These are phyloP conservation scores for Tragelaphus buxtoni DNA, from an alignment of 2,113 vertebrate species.

Conservation along the genomic window DNA sequence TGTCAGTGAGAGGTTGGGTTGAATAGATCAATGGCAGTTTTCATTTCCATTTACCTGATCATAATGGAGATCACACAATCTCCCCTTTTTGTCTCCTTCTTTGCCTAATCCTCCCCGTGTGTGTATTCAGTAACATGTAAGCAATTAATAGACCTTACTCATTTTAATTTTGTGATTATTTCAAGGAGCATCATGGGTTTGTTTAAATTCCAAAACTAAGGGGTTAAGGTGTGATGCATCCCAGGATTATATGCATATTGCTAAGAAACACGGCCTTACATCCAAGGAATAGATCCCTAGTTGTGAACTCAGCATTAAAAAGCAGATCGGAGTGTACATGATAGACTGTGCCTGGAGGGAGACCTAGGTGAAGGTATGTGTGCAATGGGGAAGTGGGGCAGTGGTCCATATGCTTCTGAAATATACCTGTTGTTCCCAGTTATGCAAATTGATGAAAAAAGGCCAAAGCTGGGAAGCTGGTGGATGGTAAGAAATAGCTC, in stretches of 20 bases:
- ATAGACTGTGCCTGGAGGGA: background rate
- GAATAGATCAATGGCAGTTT: constrained; percentile 4
- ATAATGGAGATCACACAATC: background rate
- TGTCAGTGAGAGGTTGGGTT: background rate
- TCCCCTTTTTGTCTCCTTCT: background rate
- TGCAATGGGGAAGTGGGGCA: background rate
- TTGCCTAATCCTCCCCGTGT: background rate
- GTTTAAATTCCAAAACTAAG: constrained; percentile 26
- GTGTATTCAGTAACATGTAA: background rate
- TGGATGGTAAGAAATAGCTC: constrained; percentile 36
- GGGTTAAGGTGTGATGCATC: background rate
- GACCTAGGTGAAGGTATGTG: background rate
- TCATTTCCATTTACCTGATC: constrained; percentile 24
- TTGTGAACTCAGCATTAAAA: background rate
- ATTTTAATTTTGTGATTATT: constrained; percentile 18
- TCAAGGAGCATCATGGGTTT: background rate
- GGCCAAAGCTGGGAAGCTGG: constrained; percentile 22
- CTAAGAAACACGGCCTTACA: background rate
- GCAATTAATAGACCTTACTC: background rate
- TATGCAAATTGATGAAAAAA: constrained; percentile 40
- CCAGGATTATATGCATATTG: constrained; percentile 6
- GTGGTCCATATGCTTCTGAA: background rate
- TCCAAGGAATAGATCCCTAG: constrained; percentile 1
- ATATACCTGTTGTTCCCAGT: background rate
- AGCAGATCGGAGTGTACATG: background rate